These are phyloP conservation scores for Smithornis capensis DNA, from an alignment of 2,113 vertebrate genomes.

Conservation along the genomic window DNA sequence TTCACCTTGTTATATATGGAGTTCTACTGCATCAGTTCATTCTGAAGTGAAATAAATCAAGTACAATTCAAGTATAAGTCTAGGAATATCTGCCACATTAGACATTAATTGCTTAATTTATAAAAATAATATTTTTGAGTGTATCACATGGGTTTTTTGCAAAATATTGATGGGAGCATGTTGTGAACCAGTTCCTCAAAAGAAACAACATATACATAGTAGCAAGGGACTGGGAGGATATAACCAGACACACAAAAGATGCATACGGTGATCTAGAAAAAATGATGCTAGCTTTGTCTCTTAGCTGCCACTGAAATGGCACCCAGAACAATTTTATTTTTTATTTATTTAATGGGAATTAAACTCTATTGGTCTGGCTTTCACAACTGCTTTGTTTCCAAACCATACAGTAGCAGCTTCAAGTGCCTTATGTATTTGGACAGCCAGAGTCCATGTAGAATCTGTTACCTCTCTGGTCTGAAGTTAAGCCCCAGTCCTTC, in stretches of 20 bases:
- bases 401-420: background rate
- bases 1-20: background rate
- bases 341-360: background rate
- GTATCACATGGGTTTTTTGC: background rate
- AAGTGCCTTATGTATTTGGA: background rate
- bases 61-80: background rate
- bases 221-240: background rate
- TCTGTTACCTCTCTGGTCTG: background rate
- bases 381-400: background rate
- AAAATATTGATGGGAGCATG: background rate
- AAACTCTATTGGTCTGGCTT: background rate
- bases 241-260: background rate
- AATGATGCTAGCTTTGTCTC: background rate
- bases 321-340: background rate
- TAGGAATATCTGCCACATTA: background rate
- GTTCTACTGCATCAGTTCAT: background rate
- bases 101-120: conserved; percentile 4
- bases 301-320: background rate
- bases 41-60: background rate
- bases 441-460: background rate
- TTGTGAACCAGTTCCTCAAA: background rate
- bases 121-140: conserved; percentile 8
- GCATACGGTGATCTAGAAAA: background rate
- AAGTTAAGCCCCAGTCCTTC: background rate
- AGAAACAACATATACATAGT: background rate